These are phyloP conservation scores for Eueides isabella DNA, from an alignment of 1,140 invertebrate species.

Conservation along the genomic window DNA sequence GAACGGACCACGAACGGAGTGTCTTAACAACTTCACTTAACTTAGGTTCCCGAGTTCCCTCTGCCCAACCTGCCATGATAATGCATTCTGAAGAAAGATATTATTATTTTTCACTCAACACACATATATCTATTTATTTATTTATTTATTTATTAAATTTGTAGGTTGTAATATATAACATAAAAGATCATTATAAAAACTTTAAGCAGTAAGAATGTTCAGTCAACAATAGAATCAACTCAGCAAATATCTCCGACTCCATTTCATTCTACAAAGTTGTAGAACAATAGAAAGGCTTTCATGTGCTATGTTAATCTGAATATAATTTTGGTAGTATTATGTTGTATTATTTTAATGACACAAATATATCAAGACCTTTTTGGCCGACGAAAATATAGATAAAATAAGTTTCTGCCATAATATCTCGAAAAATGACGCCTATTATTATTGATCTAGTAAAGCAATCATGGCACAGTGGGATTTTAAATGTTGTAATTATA, in stretches of 20 bases:
- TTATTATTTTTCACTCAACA: too few species aligned
- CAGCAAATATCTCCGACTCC: slow-evolving; percentile 3
- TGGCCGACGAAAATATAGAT: background rate
- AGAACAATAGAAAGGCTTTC: slow-evolving; percentile 11
- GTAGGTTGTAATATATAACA: background rate
- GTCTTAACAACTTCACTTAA: too few species aligned
- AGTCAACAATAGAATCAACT: slow-evolving; percentile 6
- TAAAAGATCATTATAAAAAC: background rate
- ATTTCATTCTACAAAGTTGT: slow-evolving; percentile 12
- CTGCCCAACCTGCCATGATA: too few species aligned
- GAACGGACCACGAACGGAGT: too few species aligned
- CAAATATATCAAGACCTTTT: background rate
- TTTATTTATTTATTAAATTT: too few species aligned
- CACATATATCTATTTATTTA: too few species aligned
- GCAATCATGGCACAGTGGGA: background rate
- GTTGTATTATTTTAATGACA: background rate
- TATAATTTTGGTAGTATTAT: background rate
- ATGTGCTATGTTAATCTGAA: background rate
- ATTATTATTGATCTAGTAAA: too few species aligned
- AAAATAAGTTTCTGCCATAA: background rate
- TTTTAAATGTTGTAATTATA: too few species aligned
- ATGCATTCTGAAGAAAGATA: too few species aligned
- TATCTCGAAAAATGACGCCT: too few species aligned
- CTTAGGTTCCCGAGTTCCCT: too few species aligned
- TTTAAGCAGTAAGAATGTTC: background rate